Percentiles rank a stretch among this genome's conserved stretches.
Evolutionary conservation across 2,113 vertebrate species (phyloP).

Genomic region (Sphyrna mokarran): DNA sequence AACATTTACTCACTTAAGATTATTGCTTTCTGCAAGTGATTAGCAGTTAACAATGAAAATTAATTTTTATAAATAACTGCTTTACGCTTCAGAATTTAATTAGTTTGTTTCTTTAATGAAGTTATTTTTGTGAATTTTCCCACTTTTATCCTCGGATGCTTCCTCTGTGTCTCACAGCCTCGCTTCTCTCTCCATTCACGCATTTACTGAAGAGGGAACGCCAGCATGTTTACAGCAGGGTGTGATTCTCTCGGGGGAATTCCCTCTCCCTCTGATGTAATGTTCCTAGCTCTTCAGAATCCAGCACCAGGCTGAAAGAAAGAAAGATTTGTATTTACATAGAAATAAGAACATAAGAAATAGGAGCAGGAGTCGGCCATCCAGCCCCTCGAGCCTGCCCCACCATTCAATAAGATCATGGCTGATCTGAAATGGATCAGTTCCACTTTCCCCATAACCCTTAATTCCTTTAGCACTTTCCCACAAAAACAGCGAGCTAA

Average conservation of each 20-base stretch:
- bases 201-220: neutral
- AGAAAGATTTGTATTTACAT: neutral
- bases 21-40: conserved; percentile 31
- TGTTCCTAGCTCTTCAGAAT: neutral
- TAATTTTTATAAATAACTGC: conserved; percentile 28
- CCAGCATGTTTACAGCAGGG: neutral
- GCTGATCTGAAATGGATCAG: no score
- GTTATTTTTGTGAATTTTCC: conserved; percentile 11
- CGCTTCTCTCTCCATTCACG: neutral
- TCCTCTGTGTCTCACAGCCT: neutral
- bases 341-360: no score
- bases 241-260: neutral
- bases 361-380: no score
- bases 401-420: no score
- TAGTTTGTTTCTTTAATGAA: neutral
- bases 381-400: no score
- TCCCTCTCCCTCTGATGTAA: conserved; percentile 3
- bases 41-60: conserved; percentile 27
- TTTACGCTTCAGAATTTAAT: conserved; percentile 27
- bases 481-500: no score
- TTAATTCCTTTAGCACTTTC: no score
- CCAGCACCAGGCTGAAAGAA: no score
- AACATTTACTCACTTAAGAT: conserved; percentile 28
- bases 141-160: neutral
- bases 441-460: no score